phyloP scores from a whole-genome alignment of 2,797 vertebrate species.

The Gephyroberyx darwinii region DNA sequence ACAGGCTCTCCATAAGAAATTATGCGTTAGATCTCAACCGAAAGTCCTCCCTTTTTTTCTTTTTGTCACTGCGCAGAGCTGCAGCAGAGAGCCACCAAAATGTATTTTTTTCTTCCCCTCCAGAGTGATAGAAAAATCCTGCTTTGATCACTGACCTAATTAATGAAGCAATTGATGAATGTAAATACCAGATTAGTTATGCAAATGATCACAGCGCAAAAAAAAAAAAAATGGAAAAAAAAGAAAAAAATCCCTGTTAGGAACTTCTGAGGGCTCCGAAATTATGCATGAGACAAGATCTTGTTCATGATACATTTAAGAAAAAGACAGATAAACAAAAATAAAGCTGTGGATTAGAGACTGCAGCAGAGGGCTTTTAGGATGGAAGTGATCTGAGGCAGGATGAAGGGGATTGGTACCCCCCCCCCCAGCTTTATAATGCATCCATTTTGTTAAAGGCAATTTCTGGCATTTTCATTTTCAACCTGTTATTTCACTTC shows the following conservation, averaged over 20 bases:
- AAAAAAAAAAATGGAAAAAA: slow-evolving; percentile 19
- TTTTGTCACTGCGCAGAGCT: slow-evolving; percentile 62
- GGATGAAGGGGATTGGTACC: slow-evolving; percentile 26
- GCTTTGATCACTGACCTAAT: slow-evolving; percentile 84
- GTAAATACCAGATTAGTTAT: slow-evolving; percentile 83
- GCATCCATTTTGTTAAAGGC: slow-evolving; percentile 31
- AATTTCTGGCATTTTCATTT: slow-evolving; percentile 34
- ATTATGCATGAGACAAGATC: slow-evolving; percentile 74
- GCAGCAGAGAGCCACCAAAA: slow-evolving; percentile 58
- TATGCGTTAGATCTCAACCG: slow-evolving; percentile 73
- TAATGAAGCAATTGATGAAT: slow-evolving; percentile 82
- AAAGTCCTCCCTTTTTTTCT: slow-evolving; percentile 63
- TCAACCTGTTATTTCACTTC: not conserved
- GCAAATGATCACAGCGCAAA: slow-evolving; percentile 70
- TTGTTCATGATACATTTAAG: slow-evolving; percentile 59
- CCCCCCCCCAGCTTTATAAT: slow-evolving; percentile 14
- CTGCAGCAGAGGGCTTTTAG: slow-evolving; percentile 28
- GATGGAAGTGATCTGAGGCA: slow-evolving; percentile 36
- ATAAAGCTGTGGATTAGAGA: slow-evolving; percentile 46
- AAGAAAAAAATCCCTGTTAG: slow-evolving; percentile 64
- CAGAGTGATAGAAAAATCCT: slow-evolving; percentile 64
- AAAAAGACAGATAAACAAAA: slow-evolving; percentile 65
- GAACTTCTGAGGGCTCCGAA: slow-evolving; percentile 69
- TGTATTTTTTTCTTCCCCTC: slow-evolving; percentile 32
- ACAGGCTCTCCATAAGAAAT: slow-evolving; percentile 76